Conservation (phyloP, 1,140 invertebrate genomes). For the Stegodyphus dumicola region DNA sequence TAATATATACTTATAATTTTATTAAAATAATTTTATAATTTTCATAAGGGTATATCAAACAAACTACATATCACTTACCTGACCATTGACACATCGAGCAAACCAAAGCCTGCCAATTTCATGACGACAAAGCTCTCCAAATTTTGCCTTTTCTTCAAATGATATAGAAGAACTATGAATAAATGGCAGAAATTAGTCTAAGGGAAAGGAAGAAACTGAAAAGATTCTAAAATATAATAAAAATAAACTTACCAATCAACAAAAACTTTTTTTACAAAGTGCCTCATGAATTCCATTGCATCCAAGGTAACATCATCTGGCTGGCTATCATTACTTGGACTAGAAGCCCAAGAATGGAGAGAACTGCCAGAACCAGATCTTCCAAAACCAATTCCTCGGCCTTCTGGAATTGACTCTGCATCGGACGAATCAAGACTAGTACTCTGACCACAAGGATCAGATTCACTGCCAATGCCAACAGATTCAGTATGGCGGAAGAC, state of each 20-base stretch:
- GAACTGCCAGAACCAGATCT: slow-evolving; percentile 76
- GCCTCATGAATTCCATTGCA: slow-evolving; percentile 78
- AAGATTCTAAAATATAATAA: background rate
- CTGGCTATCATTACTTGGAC: slow-evolving; percentile 78
- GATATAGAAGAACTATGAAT: slow-evolving; percentile 69
- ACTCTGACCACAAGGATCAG: slow-evolving; percentile 73
- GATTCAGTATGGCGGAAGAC: slow-evolving; percentile 64
- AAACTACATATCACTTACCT: slow-evolving; percentile 68
- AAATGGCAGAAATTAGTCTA: background rate
- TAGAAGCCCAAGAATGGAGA: slow-evolving; percentile 79
- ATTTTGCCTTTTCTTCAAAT: slow-evolving; percentile 77
- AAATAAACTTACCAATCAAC: slow-evolving; percentile 68
- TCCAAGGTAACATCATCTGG: slow-evolving; percentile 74
- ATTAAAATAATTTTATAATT: background rate
- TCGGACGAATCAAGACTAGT: slow-evolving; percentile 75
- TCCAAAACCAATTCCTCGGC: slow-evolving; percentile 61
- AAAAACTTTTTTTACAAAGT: slow-evolving; percentile 78
- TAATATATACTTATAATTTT: background rate
- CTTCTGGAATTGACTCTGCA: slow-evolving; percentile 65
- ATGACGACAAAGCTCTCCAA: slow-evolving; percentile 74
- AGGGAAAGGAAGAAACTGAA: background rate
- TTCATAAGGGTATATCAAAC: background rate
- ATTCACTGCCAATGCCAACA: slow-evolving; percentile 72
- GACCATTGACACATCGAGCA: slow-evolving; percentile 79
- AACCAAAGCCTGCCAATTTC: slow-evolving; percentile 73